Evolutionary conservation across 1,140 invertebrate species (phyloP), one percentile per base, ranked within the genome.

Genomic region (Cotesia vestalis): DNA sequence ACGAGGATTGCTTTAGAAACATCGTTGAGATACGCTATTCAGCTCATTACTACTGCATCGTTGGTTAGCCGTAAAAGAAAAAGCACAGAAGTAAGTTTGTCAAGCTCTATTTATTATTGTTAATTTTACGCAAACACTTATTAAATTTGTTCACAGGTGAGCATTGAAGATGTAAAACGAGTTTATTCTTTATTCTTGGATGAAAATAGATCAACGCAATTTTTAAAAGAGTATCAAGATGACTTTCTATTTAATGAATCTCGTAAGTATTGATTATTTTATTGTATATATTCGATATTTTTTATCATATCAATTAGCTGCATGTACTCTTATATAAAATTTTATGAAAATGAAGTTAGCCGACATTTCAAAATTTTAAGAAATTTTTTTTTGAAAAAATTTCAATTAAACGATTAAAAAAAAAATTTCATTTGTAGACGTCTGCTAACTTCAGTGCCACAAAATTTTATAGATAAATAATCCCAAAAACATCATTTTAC

Each of bases 11-110:
- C 96, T 11, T 91, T 93, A 34, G 96, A 98, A 84, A 98, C 96
- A 0, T 97, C 96, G 3, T 88, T 99, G 1, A 90, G 97, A 77
- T 99, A 99, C 86, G 94, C 96, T n/a, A 99, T 99, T 85, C 98
- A 99, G 81, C 89, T 99, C 4, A 99, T 99, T 76, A 98, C 97
- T 51, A 95, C 96, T 0, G 94, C 98, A 0, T 95, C 94, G 80
- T 90, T 99, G 27, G 95, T 99, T 40, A 92, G 95, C 69, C 89
- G 90, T 36, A 91, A 89, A 87, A 92, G 90, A 75, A 98, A 98
- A 88, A 93, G 94, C 4, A 91, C 90, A 4, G 94, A 96, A 88
- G 94, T 94, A 75, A 79, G 73, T 76, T 71, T 46, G 57, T 27
- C 62, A 1, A 60, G 20, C 9, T 60, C 4, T 60, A 34, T 53